Evolutionary conservation across 2,113 vertebrate genomes (phyloP).

Genomic region (Pantherophis guttatus): DNA sequence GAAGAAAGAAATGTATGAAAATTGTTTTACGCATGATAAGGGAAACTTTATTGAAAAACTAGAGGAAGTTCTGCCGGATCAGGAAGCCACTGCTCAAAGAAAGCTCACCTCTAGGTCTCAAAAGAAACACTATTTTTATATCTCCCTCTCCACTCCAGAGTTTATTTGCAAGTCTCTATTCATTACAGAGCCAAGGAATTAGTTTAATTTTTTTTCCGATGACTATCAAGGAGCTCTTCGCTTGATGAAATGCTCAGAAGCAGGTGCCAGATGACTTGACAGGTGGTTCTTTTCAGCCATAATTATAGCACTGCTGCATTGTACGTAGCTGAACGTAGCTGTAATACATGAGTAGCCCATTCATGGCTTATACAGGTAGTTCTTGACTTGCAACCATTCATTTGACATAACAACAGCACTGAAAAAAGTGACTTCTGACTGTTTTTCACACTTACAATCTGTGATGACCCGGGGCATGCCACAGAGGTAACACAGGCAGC

Average conservation of each 20-base stretch:
- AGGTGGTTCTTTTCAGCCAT: not conserved
- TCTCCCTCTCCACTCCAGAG: not conserved
- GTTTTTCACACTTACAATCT: not conserved
- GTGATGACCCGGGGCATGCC: no score
- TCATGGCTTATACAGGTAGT: not conserved
- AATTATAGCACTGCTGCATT: not conserved
- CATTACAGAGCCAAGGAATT: not conserved
- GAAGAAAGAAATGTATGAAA: constrained; percentile 34
- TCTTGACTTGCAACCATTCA: not conserved
- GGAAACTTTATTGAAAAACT: constrained; percentile 18
- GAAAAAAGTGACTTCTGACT: not conserved
- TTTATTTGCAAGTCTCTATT: not conserved
- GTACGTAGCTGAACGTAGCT: not conserved
- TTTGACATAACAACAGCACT: not conserved
- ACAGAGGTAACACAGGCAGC: no score
- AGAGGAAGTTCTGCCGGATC: not conserved
- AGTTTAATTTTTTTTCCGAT: not conserved
- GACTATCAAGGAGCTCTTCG: no score
- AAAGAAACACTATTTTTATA: not conserved
- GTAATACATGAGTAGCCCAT: not conserved
- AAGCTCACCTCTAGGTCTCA: not conserved
- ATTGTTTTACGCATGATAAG: constrained; percentile 31
- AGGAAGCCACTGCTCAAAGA: not conserved
- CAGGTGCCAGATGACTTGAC: not conserved
- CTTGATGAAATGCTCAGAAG: not conserved